Evolutionary conservation across 2,113 vertebrate species (phyloP).

Genomic region (Hyperoodon ampullatus): DNA sequence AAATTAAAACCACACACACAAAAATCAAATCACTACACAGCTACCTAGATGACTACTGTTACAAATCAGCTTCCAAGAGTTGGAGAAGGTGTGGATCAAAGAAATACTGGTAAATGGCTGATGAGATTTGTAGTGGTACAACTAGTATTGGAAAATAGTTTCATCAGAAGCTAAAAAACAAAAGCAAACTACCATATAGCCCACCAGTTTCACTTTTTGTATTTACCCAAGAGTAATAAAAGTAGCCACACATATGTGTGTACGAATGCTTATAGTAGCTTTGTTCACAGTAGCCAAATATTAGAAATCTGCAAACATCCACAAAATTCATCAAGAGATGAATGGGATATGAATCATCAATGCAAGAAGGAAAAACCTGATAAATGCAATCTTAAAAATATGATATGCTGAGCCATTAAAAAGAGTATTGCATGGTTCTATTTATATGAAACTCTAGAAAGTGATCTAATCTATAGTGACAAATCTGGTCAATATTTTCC

Average conservation of each 20-base stretch:
- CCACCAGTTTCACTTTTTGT: not conserved
- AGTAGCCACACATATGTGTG: not conserved
- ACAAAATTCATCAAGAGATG: not conserved
- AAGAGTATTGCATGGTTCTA: not conserved
- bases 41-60: not conserved
- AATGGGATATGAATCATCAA: not conserved
- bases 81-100: not conserved
- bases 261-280: not conserved
- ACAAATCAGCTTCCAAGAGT: not conserved
- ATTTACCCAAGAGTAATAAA: not conserved
- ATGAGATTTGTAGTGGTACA: not conserved
- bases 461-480: not conserved
- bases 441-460: not conserved
- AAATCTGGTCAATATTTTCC: not conserved
- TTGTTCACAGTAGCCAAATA: not conserved
- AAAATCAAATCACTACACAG: not conserved
- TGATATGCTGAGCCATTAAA: not conserved
- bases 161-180: not conserved
- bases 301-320: not conserved
- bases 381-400: not conserved
- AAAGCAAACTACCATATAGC: not conserved
- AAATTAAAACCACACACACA: not conserved
- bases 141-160: not conserved
- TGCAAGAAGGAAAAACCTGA: not conserved
- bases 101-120: not conserved